Conservation (phyloP, 1,140 invertebrate species). For the Neodiprion fabricii region DNA sequence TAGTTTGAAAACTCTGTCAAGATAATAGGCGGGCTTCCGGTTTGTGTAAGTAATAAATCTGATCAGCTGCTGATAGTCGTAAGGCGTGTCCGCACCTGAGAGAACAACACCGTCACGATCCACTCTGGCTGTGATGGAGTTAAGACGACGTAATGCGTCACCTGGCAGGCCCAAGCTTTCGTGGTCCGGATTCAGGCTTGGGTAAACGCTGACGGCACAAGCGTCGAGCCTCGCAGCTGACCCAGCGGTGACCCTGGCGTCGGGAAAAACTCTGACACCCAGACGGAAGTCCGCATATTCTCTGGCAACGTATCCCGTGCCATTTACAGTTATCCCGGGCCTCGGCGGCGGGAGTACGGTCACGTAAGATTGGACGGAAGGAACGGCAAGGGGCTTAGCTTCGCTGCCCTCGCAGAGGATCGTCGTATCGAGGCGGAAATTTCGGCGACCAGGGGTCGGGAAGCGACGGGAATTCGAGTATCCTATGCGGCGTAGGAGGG, state of each 20-base stretch:
- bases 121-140: constrained; percentile 78
- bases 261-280: constrained; percentile 84
- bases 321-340: constrained; percentile 84
- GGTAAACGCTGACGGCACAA: constrained; percentile 90
- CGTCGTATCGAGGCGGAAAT: constrained; percentile 82
- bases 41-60: constrained; percentile 91
- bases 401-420: constrained; percentile 69
- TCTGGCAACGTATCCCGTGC: constrained; percentile 80
- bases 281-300: constrained; percentile 86
- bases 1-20: constrained; percentile 93
- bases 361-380: constrained; percentile 81
- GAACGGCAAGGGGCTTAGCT: constrained; percentile 59
- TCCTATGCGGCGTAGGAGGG: constrained; percentile 83
- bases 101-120: constrained; percentile 85
- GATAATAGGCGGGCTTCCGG: constrained; percentile 90
- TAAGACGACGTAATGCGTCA: constrained; percentile 70
- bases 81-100: constrained; percentile 82
- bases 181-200: constrained; percentile 92
- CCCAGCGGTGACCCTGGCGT: constrained; percentile 74
- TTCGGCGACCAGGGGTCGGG: constrained; percentile 90
- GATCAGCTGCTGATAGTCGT: constrained; percentile 87
- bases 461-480: constrained; percentile 90
- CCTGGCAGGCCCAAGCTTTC: constrained; percentile 83
- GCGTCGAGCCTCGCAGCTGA: constrained; percentile 77
- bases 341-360: constrained; percentile 87